These are phyloP conservation scores for Cacajao melanocephalus DNA, from an alignment of 2,797 vertebrate genomes.

Conservation along the genomic window DNA sequence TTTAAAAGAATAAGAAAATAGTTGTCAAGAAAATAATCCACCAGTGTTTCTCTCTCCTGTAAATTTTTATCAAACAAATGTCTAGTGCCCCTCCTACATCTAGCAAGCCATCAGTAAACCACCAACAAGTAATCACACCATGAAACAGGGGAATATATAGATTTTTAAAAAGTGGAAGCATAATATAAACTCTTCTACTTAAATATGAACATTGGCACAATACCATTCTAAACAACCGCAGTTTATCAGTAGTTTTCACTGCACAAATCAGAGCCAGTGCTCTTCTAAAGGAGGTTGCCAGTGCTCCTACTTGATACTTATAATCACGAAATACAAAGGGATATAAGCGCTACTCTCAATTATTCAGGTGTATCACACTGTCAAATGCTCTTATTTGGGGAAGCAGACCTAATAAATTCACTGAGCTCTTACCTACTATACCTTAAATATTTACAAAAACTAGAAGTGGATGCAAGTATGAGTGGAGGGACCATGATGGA, in stretches of 20 bases:
- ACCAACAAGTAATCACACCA: neutral
- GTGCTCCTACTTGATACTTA: neutral
- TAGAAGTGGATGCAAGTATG: neutral
- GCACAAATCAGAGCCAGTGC: neutral
- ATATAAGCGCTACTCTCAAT: neutral
- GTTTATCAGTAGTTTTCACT: neutral
- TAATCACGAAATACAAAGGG: neutral
- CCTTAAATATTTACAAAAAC: conserved; percentile 15
- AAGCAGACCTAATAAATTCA: neutral
- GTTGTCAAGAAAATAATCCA: neutral
- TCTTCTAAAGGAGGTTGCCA: neutral
- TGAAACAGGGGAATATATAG: neutral
- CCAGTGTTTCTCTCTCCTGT: neutral
- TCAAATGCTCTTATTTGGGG: neutral
- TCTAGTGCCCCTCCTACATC: neutral
- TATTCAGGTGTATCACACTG: neutral
- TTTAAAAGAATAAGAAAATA: neutral
- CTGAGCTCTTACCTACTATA: neutral
- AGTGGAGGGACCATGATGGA: neutral
- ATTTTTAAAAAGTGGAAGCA: conserved; percentile 5
- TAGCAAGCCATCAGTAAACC: neutral
- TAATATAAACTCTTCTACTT: neutral
- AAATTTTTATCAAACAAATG: conserved; percentile 20
- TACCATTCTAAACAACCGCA: neutral
- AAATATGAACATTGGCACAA: neutral